phyloP scores from a whole-genome alignment of 2,797 vertebrate species.

The Hypotaenidia philippensis region DNA sequence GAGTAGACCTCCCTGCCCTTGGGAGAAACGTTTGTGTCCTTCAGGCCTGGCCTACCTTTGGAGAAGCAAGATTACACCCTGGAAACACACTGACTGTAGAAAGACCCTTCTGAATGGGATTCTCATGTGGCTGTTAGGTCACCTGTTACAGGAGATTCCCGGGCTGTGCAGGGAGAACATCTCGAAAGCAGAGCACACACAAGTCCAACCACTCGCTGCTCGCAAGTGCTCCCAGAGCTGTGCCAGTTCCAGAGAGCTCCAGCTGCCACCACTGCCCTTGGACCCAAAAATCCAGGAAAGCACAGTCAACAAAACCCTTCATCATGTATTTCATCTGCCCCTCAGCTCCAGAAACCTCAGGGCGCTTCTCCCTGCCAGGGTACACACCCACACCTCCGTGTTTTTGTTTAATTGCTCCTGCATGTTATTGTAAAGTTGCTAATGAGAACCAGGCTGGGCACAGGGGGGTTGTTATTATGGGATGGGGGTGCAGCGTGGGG shows the following conservation, averaged over 20 bases:
- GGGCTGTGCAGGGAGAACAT: not conserved
- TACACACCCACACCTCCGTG: not conserved
- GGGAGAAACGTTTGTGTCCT: not conserved
- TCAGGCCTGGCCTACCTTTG: not conserved
- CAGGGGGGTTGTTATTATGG: not conserved
- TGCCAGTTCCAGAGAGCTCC: not conserved
- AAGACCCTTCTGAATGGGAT: not conserved
- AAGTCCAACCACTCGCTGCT: not conserved
- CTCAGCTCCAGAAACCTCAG: not conserved
- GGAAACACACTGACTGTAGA: not conserved
- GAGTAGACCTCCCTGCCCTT: not conserved
- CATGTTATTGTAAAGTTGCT: not conserved
- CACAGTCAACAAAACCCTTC: not conserved
- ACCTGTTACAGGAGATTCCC: not conserved
- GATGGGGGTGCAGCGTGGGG: not conserved
- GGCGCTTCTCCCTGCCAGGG: not conserved
- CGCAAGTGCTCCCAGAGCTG: not conserved
- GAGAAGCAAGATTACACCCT: accelerated
- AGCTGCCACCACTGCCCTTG: not conserved
- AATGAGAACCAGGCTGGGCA: not conserved
- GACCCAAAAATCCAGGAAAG: not conserved
- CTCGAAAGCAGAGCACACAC: not conserved
- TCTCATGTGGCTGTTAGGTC: not conserved
- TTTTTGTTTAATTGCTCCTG: not conserved
- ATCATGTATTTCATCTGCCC: not conserved